Base-by-base conservation (phyloP, 2,797 vertebrate species). In the Pelochelys cantorii region DNA sequence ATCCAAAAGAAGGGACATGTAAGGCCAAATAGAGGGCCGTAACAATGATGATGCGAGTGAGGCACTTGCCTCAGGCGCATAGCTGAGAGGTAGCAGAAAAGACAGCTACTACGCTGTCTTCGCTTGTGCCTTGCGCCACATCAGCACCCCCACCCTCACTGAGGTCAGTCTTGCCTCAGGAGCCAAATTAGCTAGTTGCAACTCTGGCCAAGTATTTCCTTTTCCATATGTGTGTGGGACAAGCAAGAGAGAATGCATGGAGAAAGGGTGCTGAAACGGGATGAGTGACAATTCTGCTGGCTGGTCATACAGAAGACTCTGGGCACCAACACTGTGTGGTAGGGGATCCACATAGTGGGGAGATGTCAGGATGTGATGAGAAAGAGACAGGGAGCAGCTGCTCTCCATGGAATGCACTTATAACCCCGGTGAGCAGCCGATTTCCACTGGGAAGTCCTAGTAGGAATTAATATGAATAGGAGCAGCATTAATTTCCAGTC, bases 361-460 rank as follows among this genome's bases (percentile, higher is more conserved):
- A 79, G 10, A 23, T 81, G 27, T 11, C 3, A 75, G 5, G 68
- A 12, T 34, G n/a, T n/a, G 13, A 54, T 82, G 62, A 84, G 20
- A 4, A 37, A 71, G 68, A 71, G 68, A 20, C 18, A 37, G 23
- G 12, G 71, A 42, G 37, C 34, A 75, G 37, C 15, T 37, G 34
- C 52, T 18, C 1, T 78, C 13, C 48, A 27, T 22, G 87, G 34
- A 0, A 0, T 37, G 15, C 11, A 2, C 48, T 5, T 71, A 68
- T 85, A 89, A 89, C 1, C 4, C n/a, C 65, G 8, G 2, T 60
- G 85, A 75, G 14, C 23, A 79, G 48, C 9, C 71, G 53, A 27
- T 65, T 77, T 20, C 34, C 34, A 42, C 5, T 54, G 74, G n/a
- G 2, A 10, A 86, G 52, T 11, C 53, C 52, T 25, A 55, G 42